Base-by-base conservation (phyloP, 2,113 vertebrate genomes). In the Nipponia nippon region DNA sequence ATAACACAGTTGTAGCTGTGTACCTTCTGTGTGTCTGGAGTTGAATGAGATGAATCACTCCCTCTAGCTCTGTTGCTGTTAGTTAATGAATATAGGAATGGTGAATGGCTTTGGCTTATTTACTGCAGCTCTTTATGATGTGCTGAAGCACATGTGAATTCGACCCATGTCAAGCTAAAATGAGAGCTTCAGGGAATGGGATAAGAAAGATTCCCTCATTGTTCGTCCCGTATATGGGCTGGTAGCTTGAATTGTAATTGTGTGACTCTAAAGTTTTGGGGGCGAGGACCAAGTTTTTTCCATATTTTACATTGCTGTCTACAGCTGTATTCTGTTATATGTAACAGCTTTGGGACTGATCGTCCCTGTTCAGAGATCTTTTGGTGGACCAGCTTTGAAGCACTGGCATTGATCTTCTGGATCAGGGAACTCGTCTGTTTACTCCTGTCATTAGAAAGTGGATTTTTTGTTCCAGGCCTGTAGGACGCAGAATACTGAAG, bases 1-100 rank as follows among this genome's bases (percentile, higher is more conserved):
- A 4, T 30, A 16, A 21, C 0, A 0, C 1, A 1, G 30, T 20
- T 53, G 29, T 14, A 67, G 52, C 47, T 26, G 34, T 0, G 0
- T 11, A 5, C 42, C 49, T 38, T 15, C 3, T 16, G 29, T 13
- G 0, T 13, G 34, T 17, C 36, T 36, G 61, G 65, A 47, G 29
- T 7, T 49, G 62, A 26, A 21, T 10, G 63, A 34, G 63, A 3
- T 16, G 50, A n/a, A 42, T 83, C 56, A 0, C 11, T 40, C 32
- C 85, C 50, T 47, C 25, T 17, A 49, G 38, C 30, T 4, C n/a
- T 47, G 53, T 11, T 61, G 58, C 40, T 55, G 10, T 7, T 75
- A 12, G 21, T 11, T 61, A 18, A 23, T 11, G 42, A 14, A 7
- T 26, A 13, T 5, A 23, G 61, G 19, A 38, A 16, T 4, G 40